Evolutionary conservation across 1,140 invertebrate genomes (phyloP).

Genomic region (Parasteatoda tepidariorum): DNA sequence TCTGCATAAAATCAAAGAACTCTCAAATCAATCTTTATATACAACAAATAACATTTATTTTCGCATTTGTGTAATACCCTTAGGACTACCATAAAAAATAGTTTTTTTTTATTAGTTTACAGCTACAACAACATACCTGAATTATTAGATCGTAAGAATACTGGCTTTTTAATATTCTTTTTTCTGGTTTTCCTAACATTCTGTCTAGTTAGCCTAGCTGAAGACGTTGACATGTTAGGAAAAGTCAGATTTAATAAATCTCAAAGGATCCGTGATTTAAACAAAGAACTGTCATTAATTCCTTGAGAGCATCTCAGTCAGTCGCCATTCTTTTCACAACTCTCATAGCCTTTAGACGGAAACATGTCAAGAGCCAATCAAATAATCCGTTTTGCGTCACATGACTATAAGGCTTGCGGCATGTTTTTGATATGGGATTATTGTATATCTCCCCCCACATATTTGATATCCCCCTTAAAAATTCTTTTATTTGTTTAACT

Average conservation of each 20-base stretch:
- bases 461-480: too few relatives aligned
- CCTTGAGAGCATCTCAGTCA: conserved; percentile 52
- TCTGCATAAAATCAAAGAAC: too few relatives aligned
- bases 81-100: conserved; percentile 16
- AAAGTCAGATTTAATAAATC: not conserved
- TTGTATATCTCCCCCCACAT: too few relatives aligned
- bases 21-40: too few relatives aligned
- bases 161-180: conserved; percentile 57
- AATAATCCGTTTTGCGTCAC: conserved; percentile 20
- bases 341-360: conserved; percentile 58
- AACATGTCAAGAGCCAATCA: conserved; percentile 40
- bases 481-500: too few relatives aligned
- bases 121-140: conserved; percentile 55
- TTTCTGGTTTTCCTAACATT: conserved; percentile 61
- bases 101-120: conserved; percentile 6
- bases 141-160: conserved; percentile 55
- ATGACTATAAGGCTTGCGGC: conserved; percentile 51
- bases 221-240: conserved; percentile 59
- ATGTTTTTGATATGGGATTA: conserved; percentile 36
- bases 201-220: conserved; percentile 50
- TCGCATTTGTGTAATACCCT: too few relatives aligned
- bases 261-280: conserved; percentile 13
- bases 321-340: conserved; percentile 54
- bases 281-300: conserved; percentile 61
- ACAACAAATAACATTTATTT: too few relatives aligned